A percentile compares a stretch with the other conserved stretches of the same genome.
Conservation (phyloP, 2,113 vertebrate species). For the Leucosticte australis region DNA sequence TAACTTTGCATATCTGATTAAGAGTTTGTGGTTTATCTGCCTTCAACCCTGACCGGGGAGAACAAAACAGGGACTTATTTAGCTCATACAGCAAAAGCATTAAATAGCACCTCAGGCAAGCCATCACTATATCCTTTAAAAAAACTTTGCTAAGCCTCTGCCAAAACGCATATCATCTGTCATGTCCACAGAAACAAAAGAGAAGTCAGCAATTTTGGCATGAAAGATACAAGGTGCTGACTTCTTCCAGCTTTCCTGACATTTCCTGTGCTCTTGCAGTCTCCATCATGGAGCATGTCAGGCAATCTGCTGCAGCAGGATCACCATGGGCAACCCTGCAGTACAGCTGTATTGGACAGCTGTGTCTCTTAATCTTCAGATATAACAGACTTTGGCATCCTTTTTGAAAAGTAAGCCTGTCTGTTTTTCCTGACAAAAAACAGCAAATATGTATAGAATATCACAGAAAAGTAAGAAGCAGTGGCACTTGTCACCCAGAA, state of each 20-base stretch:
- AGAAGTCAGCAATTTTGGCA: background rate
- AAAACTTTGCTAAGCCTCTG: background rate
- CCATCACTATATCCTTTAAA: background rate
- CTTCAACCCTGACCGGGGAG: background rate
- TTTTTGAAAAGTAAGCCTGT: background rate
- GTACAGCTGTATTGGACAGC: background rate
- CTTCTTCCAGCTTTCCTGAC: background rate
- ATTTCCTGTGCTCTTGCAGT: background rate
- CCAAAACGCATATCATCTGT: background rate
- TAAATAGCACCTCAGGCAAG: background rate
- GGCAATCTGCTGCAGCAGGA: background rate
- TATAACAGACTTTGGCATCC: background rate
- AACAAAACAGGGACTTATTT: background rate
- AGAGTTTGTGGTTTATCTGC: background rate
- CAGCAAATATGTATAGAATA: background rate
- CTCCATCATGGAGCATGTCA: accelerated
- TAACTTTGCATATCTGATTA: background rate
- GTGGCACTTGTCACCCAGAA: background rate
- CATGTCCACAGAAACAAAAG: background rate
- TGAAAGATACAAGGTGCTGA: background rate
- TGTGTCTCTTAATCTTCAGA: background rate
- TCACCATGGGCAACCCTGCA: background rate
- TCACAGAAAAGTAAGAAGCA: background rate
- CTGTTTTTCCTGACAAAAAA: background rate
- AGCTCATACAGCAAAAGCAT: background rate